Evolutionary conservation across 2,888 invertebrate genomes (phyloP), one percentile per base, ranked within the genome.

Genomic region (Agrotis exclamationis): DNA sequence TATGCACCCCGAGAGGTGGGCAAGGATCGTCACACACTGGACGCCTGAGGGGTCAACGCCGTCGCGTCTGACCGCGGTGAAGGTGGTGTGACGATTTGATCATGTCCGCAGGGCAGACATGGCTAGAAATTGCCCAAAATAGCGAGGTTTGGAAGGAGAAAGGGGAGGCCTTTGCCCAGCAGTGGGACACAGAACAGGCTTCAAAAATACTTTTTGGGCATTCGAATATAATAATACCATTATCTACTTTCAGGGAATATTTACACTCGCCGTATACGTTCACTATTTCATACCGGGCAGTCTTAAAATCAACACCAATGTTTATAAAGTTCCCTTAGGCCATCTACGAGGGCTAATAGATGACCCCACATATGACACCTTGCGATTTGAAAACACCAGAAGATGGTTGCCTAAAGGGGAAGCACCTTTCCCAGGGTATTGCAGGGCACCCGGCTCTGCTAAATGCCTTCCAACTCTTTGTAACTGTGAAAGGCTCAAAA

Each of bases 381-480:
- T 83, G 70, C 51, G 75, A 3, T 51, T 82, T 9, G 71, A 75
- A 63, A 89, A 69, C 14, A 74, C 84, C 3, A 66, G 85, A 51
- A 73, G 96, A 81, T 95, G 93, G 93, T 74, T 95, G 5, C 91
- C 87, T 47, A 80, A 67, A 18, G 87, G 88, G 3, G 95, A 95
- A 85, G 84, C 89, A 0, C 96, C 96, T 0, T 96, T 88, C 66
- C 96, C 96, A 1, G 96, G 96, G 0, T 96, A 95, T 78, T 96
- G 96, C 63, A 86, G 95, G 39, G 87, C 91, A 0, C 95, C 95
- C 0, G 95, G 92, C 4, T 90, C 90, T 39, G 80, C 62, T 0
- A 51, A 58, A 3, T 96, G 96, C 59, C 7, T 90, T 2, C 92
- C 93, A 7, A 45, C 87, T 0, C 82, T 96, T 0, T 96, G 96